A percentile compares a stretch with the other conserved stretches of the same genome.
phyloP scores from a whole-genome alignment of 2,888 invertebrate genomes.

The Prosopocoilus inquinatus region DNA sequence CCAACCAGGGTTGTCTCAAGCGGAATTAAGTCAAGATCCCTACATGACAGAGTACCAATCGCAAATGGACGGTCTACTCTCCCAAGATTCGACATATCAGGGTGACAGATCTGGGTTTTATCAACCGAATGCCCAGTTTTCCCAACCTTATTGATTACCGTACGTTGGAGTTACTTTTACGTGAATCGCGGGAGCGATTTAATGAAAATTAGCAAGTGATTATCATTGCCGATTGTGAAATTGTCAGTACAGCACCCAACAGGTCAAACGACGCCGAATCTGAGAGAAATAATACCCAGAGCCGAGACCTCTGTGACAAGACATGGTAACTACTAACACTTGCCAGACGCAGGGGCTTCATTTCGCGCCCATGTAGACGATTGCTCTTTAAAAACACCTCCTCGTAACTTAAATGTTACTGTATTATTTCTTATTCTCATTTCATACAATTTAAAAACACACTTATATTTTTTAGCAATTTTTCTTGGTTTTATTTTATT shows the following conservation, averaged over 20 bases:
- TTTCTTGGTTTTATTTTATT: background rate
- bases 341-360: conserved; percentile 3
- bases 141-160: conserved; percentile 21
- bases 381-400: background rate
- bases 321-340: conserved; percentile 2
- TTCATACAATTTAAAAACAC: background rate
- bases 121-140: conserved; percentile 50
- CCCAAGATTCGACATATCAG: conserved; percentile 67
- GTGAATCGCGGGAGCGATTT: conserved; percentile 24
- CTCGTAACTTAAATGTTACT: background rate
- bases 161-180: conserved; percentile 14
- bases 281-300: conserved; percentile 3
- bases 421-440: conserved; percentile 4
- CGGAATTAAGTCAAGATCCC: conserved; percentile 78
- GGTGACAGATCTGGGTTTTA: conserved; percentile 57
- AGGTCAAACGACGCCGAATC: conserved; percentile 6
- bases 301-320: conserved; percentile 3
- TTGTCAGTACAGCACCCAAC: conserved; percentile 19
- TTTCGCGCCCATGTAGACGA: background rate
- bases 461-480: background rate
- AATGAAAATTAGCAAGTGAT: conserved; percentile 23
- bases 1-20: conserved; percentile 68
- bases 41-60: conserved; percentile 85
- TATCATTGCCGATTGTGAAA: conserved; percentile 22
- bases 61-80: conserved; percentile 91